Percentiles rank a stretch among this genome's conserved stretches.
phyloP scores from a whole-genome alignment of 1,140 invertebrate genomes.

The Eriosoma lanigerum region DNA sequence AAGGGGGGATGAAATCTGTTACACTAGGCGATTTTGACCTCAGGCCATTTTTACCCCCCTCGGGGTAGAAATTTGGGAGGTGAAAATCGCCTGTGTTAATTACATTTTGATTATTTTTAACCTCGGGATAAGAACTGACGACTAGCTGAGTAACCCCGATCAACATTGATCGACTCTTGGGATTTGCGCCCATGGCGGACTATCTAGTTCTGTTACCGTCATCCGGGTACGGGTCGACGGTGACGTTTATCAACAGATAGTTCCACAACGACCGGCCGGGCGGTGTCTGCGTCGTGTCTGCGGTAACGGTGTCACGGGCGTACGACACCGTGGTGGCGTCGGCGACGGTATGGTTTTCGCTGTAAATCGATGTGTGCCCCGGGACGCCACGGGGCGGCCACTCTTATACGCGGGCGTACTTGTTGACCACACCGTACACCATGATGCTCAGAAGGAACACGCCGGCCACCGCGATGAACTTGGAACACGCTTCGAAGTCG shows the following conservation, averaged over 20 bases:
- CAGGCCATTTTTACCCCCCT: no score
- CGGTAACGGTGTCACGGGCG: background rate
- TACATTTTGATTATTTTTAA: no score
- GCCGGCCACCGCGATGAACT: slow-evolving; percentile 67
- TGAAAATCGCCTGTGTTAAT: no score
- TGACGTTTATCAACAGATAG: background rate
- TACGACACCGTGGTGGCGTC: background rate
- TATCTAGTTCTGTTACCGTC: background rate
- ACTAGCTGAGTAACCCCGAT: no score
- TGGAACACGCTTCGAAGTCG: slow-evolving; percentile 56
- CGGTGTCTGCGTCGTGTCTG: no score
- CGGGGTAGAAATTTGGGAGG: no score
- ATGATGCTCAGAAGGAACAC: slow-evolving; percentile 71
- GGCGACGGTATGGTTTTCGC: slow-evolving; percentile 10
- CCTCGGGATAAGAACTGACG: no score
- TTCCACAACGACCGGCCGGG: background rate
- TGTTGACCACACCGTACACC: slow-evolving; percentile 74
- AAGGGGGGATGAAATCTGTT: no score
- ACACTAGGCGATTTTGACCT: no score
- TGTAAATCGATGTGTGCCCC: background rate
- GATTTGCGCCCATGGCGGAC: background rate
- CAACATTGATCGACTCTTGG: no score
- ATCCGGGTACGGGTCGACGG: background rate
- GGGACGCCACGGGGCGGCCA: slow-evolving; percentile 66
- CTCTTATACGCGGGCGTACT: slow-evolving; percentile 75